Evolutionary conservation across 2,888 invertebrate genomes (phyloP).

Genomic region (Drosophila stalkeri): DNA sequence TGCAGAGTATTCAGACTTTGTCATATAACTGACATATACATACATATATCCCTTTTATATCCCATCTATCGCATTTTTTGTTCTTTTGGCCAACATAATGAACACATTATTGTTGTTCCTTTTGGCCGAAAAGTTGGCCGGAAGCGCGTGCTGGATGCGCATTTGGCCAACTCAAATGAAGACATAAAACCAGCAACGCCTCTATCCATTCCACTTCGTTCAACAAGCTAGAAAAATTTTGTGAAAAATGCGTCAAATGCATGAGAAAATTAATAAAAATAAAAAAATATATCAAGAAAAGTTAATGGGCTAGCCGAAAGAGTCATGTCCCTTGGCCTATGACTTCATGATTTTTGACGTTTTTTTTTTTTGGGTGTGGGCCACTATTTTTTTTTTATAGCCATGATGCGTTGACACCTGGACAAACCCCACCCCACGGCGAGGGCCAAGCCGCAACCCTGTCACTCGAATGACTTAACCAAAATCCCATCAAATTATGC

Average conservation of each 20-base stretch:
- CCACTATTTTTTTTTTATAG: constrained; percentile 55
- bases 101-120: constrained; percentile 51
- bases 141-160: constrained; percentile 69
- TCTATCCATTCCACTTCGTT: no score
- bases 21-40: not conserved
- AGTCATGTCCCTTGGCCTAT: constrained; percentile 26
- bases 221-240: not conserved
- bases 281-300: not conserved
- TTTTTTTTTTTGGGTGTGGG: constrained; percentile 44
- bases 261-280: constrained; percentile 24
- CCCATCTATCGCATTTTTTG: constrained; percentile 4
- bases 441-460: constrained; percentile 18
- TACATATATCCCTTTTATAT: not conserved
- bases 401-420: constrained; percentile 59
- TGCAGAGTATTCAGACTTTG: constrained; percentile 12
- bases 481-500: constrained; percentile 79
- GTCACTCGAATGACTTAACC: constrained; percentile 71
- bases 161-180: constrained; percentile 58
- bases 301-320: constrained; percentile 25
- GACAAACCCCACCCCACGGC: constrained; percentile 19
- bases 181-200: constrained; percentile 31
- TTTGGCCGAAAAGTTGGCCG: constrained; percentile 39
- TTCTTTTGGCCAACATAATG: constrained; percentile 54
- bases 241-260: constrained; percentile 63
- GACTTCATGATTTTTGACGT: constrained; percentile 44